Conservation (phyloP, 2,113 vertebrate species). For the Leiothrix lutea region DNA sequence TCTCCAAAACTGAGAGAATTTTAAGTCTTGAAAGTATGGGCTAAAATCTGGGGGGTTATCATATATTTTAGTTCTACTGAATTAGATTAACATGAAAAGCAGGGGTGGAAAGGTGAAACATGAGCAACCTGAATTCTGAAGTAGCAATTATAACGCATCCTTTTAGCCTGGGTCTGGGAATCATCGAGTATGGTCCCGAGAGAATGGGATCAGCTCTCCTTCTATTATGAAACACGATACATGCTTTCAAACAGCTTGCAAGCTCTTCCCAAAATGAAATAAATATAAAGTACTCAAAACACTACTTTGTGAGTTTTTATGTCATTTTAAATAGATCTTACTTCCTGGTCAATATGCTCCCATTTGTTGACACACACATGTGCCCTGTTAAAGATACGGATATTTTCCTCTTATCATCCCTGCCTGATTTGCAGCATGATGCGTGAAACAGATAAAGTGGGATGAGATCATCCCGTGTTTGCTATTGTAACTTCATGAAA, state of each 20-base stretch:
- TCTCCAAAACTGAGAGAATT: background rate
- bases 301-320: constrained; percentile 14
- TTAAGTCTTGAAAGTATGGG: background rate
- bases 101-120: background rate
- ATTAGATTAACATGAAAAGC: background rate
- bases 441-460: constrained; percentile 11
- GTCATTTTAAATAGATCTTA: background rate
- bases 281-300: constrained; percentile 27
- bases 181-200: background rate
- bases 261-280: background rate
- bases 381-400: background rate
- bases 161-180: background rate
- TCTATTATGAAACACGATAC: background rate
- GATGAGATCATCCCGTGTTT: constrained; percentile 38
- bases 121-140: background rate
- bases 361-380: background rate
- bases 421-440: background rate
- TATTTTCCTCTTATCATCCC: constrained; percentile 15
- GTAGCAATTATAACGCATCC: background rate
- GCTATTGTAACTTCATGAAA: background rate
- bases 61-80: background rate
- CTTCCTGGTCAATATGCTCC: constrained; percentile 31
- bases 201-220: background rate
- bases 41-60: background rate
- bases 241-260: constrained; percentile 11